Base-by-base conservation (phyloP, 1,140 invertebrate species). In the Pararge aegeria region DNA sequence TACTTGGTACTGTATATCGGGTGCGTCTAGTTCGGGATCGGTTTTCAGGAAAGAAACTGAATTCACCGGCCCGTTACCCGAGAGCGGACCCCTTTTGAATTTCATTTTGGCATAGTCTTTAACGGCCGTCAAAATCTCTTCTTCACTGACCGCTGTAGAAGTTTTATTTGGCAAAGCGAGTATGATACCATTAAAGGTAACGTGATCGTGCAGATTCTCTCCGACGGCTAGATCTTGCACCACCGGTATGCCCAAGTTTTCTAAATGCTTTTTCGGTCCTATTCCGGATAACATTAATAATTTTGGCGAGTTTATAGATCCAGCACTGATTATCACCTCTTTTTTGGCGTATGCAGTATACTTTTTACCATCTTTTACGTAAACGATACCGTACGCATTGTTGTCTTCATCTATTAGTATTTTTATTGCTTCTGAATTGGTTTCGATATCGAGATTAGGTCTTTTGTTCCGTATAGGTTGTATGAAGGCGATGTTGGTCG, bases 181-280 rank as follows among this genome's bases (percentile, higher is more conserved):
- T 0, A 93, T 67, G 0, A 93, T 53, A 2, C 92, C 92, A 54
- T 91, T 90, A 12, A 90, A 91, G 0, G 92, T 93, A 0, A 87
- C 82, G 71, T 97, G 96, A 80, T 96, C 95, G 70, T 96, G 95
- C 0, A 97, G 86, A 83, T 97, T 97, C 24, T 94, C 86, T 0
- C 96, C 96, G 34, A 93, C 94, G 24, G 84, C 90, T 7, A 94
- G 78, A 75, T 94, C 91, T 66, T 93, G 81, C 12, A 94, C 82
- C 0, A 94, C 90, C 19, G 91, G 80, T 40, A 94, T 93, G 48
- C 9, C 34, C 34, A 16, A 57, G 29, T 19, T 50, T 24, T 50
- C 46, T 24, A 57, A 57, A 18, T 57, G 55, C 1, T 40, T 13
- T 16, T n/a, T 57, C n/a, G 55, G 55, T 12, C 55, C 55, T 13